phyloP scores from a whole-genome alignment of 2,797 vertebrate genomes.

The Thripadectes ignobilis region DNA sequence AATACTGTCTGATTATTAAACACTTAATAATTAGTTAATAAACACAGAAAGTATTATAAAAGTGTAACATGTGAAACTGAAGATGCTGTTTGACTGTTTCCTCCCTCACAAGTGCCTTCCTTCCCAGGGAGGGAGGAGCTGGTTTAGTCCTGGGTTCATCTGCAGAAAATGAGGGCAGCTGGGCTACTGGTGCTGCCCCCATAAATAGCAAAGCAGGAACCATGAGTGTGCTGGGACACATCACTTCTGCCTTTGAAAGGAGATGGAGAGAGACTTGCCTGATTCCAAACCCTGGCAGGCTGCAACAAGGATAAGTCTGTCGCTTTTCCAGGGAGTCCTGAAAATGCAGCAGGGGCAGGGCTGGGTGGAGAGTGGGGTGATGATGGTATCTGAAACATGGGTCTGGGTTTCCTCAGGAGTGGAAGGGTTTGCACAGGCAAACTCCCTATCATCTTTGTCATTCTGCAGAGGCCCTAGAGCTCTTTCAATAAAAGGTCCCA shows the following conservation, averaged over 20 bases:
- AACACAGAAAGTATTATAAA: neutral
- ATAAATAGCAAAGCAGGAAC: neutral
- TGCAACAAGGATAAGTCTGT: neutral
- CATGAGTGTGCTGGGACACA: rapidly evolving
- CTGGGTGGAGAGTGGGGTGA: neutral
- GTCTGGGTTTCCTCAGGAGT: neutral
- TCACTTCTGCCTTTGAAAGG: neutral
- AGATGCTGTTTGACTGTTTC: neutral
- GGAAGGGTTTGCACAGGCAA: neutral
- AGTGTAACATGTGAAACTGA: neutral
- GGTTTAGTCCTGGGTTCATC: neutral
- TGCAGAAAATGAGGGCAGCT: neutral
- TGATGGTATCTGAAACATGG: neutral
- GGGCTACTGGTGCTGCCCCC: neutral
- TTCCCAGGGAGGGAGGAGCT: neutral
- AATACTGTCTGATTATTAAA: neutral
- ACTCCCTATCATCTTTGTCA: neutral
- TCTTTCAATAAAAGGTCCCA: neutral
- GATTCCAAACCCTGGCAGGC: neutral
- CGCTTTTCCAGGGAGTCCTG: neutral
- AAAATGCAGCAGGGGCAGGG: neutral
- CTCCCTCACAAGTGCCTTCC: neutral
- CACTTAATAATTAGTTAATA: neutral
- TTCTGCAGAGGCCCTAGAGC: neutral
- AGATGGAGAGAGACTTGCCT: neutral